Evolutionary conservation across 2,113 vertebrate species (phyloP).

Genomic region (Colistium nudipinnis): DNA sequence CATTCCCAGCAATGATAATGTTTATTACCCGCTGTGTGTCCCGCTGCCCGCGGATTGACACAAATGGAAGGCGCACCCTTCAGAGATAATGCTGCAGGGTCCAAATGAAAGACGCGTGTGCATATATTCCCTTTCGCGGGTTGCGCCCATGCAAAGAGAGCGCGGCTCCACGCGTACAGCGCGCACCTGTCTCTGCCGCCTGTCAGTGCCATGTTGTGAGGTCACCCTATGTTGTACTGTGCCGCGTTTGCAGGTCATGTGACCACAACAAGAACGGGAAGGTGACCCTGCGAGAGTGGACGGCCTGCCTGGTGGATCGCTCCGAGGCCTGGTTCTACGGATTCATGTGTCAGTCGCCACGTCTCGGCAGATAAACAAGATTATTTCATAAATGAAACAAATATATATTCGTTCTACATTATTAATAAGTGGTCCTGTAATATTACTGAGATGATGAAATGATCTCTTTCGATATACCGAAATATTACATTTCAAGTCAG

Average conservation of each 20-base stretch:
- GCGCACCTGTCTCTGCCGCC: not conserved
- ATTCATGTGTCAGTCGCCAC: constrained; percentile 75
- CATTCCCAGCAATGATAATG: constrained; percentile 80
- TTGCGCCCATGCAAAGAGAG: not conserved
- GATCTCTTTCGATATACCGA: too few relatives aligned
- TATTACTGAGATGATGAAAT: too few relatives aligned
- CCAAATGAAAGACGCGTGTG: constrained; percentile 51
- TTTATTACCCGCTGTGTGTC: constrained; percentile 78
- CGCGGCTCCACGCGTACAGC: not conserved
- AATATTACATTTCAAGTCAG: too few relatives aligned
- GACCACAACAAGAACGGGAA: constrained; percentile 80
- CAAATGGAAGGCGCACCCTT: constrained; percentile 77
- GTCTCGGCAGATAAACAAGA: not conserved
- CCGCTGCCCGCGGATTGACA: constrained; percentile 72
- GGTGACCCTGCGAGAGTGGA: constrained; percentile 82
- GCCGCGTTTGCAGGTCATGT: constrained; percentile 74
- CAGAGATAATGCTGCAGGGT: constrained; percentile 57
- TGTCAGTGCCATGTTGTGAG: constrained; percentile 10
- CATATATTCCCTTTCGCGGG: too few relatives aligned
- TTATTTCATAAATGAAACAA: too few relatives aligned
- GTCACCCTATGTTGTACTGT: constrained; percentile 17
- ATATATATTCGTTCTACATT: too few relatives aligned
- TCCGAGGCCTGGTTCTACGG: constrained; percentile 76
- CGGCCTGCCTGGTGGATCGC: constrained; percentile 76
- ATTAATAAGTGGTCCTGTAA: too few relatives aligned